Percentiles rank a stretch among this genome's conserved stretches.
Evolutionary conservation across 2,888 invertebrate species (phyloP).

Genomic region (Drosophila fulvimacula): DNA sequence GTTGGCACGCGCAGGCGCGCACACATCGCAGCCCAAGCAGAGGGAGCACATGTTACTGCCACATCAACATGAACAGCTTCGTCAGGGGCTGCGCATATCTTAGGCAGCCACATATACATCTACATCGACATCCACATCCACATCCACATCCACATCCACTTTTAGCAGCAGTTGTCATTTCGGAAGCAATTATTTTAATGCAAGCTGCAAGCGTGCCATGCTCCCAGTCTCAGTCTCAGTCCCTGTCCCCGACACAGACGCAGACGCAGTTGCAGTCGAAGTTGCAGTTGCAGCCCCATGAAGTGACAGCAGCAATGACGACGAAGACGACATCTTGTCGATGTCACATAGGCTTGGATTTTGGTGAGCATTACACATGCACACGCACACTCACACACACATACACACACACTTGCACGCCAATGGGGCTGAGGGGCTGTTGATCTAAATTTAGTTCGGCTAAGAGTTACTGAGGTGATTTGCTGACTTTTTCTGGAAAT

Average conservation of each 20-base stretch:
- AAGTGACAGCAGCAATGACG: slow-evolving; percentile 35
- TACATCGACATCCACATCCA: slow-evolving; percentile 25
- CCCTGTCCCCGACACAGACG: slow-evolving; percentile 7
- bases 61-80: slow-evolving; percentile 44
- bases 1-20: slow-evolving; percentile 82
- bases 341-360: slow-evolving; percentile 62
- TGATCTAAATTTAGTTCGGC: slow-evolving; percentile 68
- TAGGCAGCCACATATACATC: slow-evolving; percentile 21
- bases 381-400: neutral
- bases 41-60: slow-evolving; percentile 66
- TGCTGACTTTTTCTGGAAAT: slow-evolving; percentile 47
- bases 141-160: slow-evolving; percentile 45
- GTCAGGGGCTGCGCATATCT: slow-evolving; percentile 49
- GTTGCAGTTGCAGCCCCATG: slow-evolving; percentile 28
- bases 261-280: slow-evolving; percentile 19
- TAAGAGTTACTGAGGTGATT: slow-evolving; percentile 67
- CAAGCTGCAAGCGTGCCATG: slow-evolving; percentile 64
- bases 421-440: slow-evolving; percentile 30
- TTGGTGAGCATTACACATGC: slow-evolving; percentile 24
- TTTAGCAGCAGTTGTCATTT: slow-evolving; percentile 77
- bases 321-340: slow-evolving; percentile 64
- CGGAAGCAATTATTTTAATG: slow-evolving; percentile 83
- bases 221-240: slow-evolving; percentile 20
- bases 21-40: slow-evolving; percentile 31
- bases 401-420: neutral